These are phyloP conservation scores for Hoplostethus mediterraneus DNA, from an alignment of 2,797 vertebrate species.

Conservation along the genomic window DNA sequence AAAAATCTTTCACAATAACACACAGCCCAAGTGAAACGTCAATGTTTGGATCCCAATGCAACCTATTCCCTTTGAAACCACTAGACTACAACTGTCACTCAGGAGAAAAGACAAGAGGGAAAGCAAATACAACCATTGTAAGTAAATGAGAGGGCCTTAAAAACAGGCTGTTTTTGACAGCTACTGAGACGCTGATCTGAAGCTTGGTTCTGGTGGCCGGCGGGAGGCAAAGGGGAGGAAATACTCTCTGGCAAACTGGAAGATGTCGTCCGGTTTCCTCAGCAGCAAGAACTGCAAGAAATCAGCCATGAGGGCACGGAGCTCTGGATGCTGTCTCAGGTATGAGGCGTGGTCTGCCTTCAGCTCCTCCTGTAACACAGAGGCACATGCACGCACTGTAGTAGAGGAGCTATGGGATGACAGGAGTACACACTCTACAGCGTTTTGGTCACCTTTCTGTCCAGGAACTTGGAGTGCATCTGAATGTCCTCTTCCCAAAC, in stretches of 20 bases:
- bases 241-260: slow-evolving; percentile 88
- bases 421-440: background rate
- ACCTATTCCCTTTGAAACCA: background rate
- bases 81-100: background rate
- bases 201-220: slow-evolving; percentile 32
- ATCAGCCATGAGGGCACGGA: slow-evolving; percentile 87
- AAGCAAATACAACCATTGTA: background rate
- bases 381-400: slow-evolving; percentile 18
- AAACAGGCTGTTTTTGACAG: background rate
- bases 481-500: slow-evolving; percentile 91
- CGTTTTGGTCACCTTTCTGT: slow-evolving; percentile 87
- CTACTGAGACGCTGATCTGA: background rate
- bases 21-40: slow-evolving; percentile 4
- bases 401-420: no score
- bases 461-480: slow-evolving; percentile 88
- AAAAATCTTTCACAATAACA: background rate
- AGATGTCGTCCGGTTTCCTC: slow-evolving; percentile 86
- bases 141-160: background rate
- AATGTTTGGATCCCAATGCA: background rate
- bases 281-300: slow-evolving; percentile 92
- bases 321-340: slow-evolving; percentile 88
- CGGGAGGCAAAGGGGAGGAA: slow-evolving; percentile 81
- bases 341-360: slow-evolving; percentile 85
- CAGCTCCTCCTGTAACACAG: slow-evolving; percentile 86
- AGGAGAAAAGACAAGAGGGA: background rate